Conservation (phyloP, 2,113 vertebrate genomes). For the Myxocyprinus asiaticus region DNA sequence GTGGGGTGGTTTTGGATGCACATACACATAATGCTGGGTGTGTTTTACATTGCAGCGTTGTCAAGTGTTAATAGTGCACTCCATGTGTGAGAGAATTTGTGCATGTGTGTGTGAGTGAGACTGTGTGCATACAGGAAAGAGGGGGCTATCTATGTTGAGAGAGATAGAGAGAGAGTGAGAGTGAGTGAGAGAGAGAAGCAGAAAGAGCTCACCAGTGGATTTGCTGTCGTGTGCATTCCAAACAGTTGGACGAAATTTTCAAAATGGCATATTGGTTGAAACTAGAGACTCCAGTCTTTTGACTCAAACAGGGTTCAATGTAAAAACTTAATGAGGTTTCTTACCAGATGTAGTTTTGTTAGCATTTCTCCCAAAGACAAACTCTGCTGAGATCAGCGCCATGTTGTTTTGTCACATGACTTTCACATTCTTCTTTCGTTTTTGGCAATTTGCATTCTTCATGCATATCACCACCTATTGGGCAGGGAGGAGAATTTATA, state of each 20-base stretch:
- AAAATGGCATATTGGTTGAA: no score
- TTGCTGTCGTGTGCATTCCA: conserved; percentile 3
- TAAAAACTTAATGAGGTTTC: no score
- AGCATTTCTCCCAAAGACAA: no score
- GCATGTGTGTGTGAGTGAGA: conserved; percentile 42
- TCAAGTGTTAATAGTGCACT: conserved; percentile 27
- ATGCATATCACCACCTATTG: no score
- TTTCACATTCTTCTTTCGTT: no score
- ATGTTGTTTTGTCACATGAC: no score
- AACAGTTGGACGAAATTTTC: background rate
- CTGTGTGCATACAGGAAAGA: conserved; percentile 1
- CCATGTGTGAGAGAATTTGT: conserved; percentile 34
- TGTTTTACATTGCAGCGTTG: conserved; percentile 16
- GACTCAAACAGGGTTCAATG: no score
- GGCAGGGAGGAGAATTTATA: no score
- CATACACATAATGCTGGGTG: background rate
- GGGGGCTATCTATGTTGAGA: conserved; percentile 36
- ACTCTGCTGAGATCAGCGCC: no score
- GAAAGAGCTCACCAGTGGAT: background rate
- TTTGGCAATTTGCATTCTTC: no score
- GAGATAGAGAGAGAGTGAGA: background rate
- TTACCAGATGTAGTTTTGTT: no score
- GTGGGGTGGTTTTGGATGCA: conserved; percentile 36
- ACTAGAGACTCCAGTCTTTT: no score
- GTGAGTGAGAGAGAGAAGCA: background rate